These are phyloP conservation scores for Clavelina lepadiformis DNA, from an alignment of 23 tunicate species.

Conservation along the genomic window DNA sequence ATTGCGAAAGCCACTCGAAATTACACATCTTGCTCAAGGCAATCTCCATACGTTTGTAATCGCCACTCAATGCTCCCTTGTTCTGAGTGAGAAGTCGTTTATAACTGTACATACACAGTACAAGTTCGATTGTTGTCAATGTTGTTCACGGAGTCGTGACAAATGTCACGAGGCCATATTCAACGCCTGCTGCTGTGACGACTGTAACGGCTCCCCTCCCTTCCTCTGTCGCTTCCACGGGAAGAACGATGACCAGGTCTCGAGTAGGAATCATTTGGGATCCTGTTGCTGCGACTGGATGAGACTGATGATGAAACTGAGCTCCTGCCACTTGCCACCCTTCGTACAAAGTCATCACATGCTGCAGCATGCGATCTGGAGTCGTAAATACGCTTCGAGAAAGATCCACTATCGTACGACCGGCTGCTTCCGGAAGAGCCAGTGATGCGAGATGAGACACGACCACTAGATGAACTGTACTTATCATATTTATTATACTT, in stretches of 20 bases:
- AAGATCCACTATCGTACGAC: constrained; percentile 10
- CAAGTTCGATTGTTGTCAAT: too few species aligned
- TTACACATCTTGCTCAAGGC: too few species aligned
- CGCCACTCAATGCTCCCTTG: too few species aligned
- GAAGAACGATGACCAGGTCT: constrained; percentile 11
- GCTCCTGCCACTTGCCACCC: constrained; percentile 76
- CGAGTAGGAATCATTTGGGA: constrained; percentile 9
- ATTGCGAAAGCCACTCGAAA: too few species aligned
- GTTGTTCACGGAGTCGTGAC: too few species aligned
- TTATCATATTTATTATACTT: too few species aligned
- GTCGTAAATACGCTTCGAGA: constrained; percentile 57
- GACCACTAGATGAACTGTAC: constrained; percentile 26
- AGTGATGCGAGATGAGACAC: constrained; percentile 21
- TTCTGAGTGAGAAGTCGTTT: too few species aligned
- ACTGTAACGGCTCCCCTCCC: not conserved
- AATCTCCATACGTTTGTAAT: too few species aligned
- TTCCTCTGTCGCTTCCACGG: constrained; percentile 2
- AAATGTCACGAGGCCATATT: too few species aligned
- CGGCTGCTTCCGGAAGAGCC: constrained; percentile 10
- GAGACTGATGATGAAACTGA: constrained; percentile 14
- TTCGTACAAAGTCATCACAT: constrained; percentile 90
- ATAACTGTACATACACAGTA: too few species aligned
- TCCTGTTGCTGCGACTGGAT: not conserved
- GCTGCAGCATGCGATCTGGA: constrained; percentile 90
- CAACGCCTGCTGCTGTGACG: too few species aligned